phyloP scores from a whole-genome alignment of 2,113 vertebrate genomes.

The Grus americana region DNA sequence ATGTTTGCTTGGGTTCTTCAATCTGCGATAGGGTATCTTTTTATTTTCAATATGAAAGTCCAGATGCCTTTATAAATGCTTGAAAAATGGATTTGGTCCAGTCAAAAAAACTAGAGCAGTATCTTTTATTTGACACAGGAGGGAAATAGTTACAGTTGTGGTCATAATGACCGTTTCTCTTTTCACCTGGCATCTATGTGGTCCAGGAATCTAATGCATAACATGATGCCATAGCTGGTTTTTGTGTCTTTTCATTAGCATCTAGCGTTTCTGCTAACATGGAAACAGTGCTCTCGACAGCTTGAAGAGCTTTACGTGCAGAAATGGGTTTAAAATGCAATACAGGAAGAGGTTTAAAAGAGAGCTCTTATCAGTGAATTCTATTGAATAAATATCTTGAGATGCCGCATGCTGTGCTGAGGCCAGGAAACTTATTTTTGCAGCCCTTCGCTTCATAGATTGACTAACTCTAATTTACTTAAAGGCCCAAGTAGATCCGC shows the following conservation, averaged over 20 bases:
- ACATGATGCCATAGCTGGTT: not conserved
- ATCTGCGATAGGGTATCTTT: not conserved
- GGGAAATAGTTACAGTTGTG: not conserved
- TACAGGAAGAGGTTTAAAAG: slow-evolving; percentile 18
- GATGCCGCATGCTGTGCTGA: not conserved
- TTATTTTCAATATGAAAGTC: not conserved
- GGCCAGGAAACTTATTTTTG: not conserved
- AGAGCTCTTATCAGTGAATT: not conserved
- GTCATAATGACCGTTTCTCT: not conserved
- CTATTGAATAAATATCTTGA: not conserved
- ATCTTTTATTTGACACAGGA: not conserved
- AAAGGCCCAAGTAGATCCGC: not conserved
- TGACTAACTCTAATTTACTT: not conserved
- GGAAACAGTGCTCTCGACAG: not conserved
- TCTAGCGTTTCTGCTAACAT: not conserved
- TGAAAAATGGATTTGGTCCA: not conserved
- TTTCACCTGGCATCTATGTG: not conserved
- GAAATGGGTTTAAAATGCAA: not conserved
- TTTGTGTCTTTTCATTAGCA: not conserved
- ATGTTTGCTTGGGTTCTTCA: not conserved
- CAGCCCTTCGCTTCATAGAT: not conserved
- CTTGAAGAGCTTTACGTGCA: not conserved
- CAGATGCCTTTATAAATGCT: not conserved
- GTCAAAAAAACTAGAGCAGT: not conserved
- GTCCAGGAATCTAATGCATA: not conserved